Percentiles rank a stretch among this genome's conserved stretches.
Conservation (phyloP, 2,888 invertebrate genomes). For the Spialia ferax region DNA sequence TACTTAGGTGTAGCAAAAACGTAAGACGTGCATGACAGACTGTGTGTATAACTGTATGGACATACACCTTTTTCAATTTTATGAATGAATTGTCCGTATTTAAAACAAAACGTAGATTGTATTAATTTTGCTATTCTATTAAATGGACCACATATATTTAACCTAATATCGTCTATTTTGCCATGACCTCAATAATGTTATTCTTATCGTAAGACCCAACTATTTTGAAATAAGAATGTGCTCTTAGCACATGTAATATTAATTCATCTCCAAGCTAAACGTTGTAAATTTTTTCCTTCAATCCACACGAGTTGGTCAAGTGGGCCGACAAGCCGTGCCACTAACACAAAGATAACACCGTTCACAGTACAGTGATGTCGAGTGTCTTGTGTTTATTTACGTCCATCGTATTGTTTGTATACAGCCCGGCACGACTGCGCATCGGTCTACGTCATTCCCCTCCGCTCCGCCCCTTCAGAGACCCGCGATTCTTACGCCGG, state of each 20-base stretch:
- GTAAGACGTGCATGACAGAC: no score
- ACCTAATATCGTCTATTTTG: not conserved
- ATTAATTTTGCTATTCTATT: not conserved
- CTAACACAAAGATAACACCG: conserved; percentile 77
- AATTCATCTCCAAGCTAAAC: conserved; percentile 44
- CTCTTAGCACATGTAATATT: not conserved
- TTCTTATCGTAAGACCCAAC: not conserved
- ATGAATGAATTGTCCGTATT: not conserved
- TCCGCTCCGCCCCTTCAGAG: conserved; percentile 67
- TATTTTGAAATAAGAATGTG: not conserved
- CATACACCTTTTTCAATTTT: not conserved
- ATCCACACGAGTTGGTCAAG: conserved; percentile 51
- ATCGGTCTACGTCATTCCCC: conserved; percentile 80
- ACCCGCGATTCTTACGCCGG: conserved; percentile 76
- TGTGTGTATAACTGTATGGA: no score
- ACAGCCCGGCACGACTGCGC: conserved; percentile 86
- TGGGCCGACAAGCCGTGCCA: conserved; percentile 60
- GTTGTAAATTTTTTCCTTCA: conserved; percentile 47
- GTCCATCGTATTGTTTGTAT: conserved; percentile 86
- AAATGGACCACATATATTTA: no score
- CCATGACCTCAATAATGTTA: not conserved
- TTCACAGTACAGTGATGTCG: conserved; percentile 69
- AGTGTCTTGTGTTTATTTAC: conserved; percentile 84
- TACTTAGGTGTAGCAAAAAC: no score
- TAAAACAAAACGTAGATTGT: not conserved